phyloP scores from a whole-genome alignment of 2,113 vertebrate genomes.

The Dromiciops gliroides region DNA sequence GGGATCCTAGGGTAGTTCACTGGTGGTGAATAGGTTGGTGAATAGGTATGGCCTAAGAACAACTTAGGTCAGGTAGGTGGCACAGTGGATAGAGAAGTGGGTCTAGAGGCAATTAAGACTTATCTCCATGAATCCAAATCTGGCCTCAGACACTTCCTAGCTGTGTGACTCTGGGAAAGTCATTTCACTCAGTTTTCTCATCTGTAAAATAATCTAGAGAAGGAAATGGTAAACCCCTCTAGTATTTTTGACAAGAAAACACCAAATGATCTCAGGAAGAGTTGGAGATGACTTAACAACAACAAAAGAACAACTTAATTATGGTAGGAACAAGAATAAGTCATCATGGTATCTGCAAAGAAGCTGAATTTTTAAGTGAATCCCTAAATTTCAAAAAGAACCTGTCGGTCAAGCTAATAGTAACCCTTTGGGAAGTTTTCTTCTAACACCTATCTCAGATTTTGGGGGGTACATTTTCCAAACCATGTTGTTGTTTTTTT shows the following conservation, averaged over 20 bases:
- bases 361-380: background rate
- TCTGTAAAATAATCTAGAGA: background rate
- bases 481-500: constrained; percentile 26
- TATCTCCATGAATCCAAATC: background rate
- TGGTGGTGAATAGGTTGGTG: background rate
- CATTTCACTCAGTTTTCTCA: background rate
- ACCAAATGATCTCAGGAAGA: background rate
- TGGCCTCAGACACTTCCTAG: background rate
- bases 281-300: background rate
- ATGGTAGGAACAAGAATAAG: background rate
- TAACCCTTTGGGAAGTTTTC: background rate
- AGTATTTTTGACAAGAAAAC: background rate
- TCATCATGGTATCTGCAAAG: constrained; percentile 34
- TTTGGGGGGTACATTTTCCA: constrained; percentile 15
- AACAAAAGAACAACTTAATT: background rate
- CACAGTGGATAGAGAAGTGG: background rate
- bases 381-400: constrained; percentile 12
- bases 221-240: background rate
- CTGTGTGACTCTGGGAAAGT: background rate
- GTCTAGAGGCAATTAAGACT: background rate
- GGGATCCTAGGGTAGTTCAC: background rate
- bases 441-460: background rate
- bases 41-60: constrained; percentile 5
- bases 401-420: constrained; percentile 29
- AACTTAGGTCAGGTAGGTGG: background rate